Conservation (phyloP, 1,140 invertebrate genomes). For the Hyposmocoma kahamanoa region DNA sequence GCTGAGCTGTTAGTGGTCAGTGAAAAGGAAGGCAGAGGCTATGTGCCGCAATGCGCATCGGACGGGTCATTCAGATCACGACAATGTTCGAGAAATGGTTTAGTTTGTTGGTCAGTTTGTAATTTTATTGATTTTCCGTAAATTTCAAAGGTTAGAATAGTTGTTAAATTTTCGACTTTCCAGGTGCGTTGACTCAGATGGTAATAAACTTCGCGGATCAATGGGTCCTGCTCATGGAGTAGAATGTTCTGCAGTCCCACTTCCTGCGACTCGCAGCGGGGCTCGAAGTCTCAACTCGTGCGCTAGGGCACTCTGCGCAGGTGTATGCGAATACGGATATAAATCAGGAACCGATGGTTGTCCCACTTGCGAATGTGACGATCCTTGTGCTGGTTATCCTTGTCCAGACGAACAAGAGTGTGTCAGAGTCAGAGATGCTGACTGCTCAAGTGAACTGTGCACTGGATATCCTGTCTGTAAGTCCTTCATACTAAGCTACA, state of each 20-base stretch:
- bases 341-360: constrained; percentile 85
- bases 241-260: constrained; percentile 72
- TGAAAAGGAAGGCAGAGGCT: constrained; percentile 85
- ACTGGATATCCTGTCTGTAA: constrained; percentile 83
- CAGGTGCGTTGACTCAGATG: constrained; percentile 83
- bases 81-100: constrained; percentile 87
- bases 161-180: too few relatives aligned
- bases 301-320: constrained; percentile 79
- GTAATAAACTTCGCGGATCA: constrained; percentile 83
- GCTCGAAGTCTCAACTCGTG: constrained; percentile 64
- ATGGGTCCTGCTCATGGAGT: constrained; percentile 85
- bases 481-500: constrained; percentile 29
- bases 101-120: constrained; percentile 83
- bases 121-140: neutral
- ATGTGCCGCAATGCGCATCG: constrained; percentile 85
- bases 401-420: constrained; percentile 84
- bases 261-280: constrained; percentile 49
- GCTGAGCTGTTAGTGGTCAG: constrained; percentile 84
- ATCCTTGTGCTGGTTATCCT: constrained; percentile 86
- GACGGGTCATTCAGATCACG: constrained; percentile 81
- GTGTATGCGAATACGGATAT: constrained; percentile 89
- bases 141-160: too few relatives aligned
- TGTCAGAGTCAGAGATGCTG: constrained; percentile 79
- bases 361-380: constrained; percentile 88
- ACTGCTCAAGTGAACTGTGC: constrained; percentile 81